These are phyloP conservation scores for Asobara japonica DNA, from an alignment of 1,140 invertebrate genomes.

Conservation along the genomic window DNA sequence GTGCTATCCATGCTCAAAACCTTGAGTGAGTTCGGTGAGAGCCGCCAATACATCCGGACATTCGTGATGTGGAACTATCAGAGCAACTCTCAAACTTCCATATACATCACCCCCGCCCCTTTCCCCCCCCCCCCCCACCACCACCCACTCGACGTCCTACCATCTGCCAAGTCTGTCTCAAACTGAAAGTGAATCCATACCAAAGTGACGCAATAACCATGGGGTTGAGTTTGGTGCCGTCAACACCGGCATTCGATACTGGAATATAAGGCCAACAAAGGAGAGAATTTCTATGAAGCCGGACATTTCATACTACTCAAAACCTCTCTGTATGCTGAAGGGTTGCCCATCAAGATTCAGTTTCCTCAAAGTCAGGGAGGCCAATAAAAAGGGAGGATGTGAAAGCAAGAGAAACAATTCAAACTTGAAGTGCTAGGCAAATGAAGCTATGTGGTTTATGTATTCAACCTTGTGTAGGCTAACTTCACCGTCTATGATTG, in stretches of 20 bases:
- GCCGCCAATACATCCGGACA: neutral
- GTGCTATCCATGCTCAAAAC: neutral
- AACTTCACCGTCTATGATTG: neutral
- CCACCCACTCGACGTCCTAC: no score
- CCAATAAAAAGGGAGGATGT: neutral
- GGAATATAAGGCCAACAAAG: neutral
- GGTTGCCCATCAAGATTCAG: neutral
- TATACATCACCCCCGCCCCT: neutral
- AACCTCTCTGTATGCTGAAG: neutral
- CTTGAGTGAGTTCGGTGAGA: neutral
- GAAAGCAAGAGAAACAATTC: neutral
- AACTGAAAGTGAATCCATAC: neutral
- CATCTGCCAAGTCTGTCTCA: neutral
- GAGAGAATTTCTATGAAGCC: conserved; percentile 4
- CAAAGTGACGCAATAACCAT: neutral
- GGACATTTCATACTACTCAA: conserved; percentile 6
- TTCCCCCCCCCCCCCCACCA: neutral
- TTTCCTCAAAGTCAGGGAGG: neutral
- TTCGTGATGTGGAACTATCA: conserved; percentile 2
- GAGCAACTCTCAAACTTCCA: neutral
- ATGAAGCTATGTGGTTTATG: neutral
- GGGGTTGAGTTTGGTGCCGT: neutral
- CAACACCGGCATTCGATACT: conserved; percentile 10
- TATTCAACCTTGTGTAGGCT: neutral
- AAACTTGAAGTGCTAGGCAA: neutral